These are phyloP conservation scores for Eidolon dupreanum DNA, from an alignment of 2,797 vertebrate genomes.

Conservation along the genomic window DNA sequence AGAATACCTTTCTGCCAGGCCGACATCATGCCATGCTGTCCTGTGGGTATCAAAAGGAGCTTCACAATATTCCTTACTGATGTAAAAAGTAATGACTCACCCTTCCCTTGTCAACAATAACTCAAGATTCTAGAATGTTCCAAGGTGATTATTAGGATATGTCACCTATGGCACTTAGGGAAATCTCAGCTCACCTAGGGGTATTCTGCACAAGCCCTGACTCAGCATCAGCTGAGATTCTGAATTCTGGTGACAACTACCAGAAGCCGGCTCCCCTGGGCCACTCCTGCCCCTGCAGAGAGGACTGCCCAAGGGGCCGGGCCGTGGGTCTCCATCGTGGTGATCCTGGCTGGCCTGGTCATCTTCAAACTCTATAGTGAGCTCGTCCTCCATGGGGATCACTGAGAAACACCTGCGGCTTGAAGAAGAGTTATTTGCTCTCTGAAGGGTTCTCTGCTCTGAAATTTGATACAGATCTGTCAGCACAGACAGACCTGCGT, in stretches of 20 bases:
- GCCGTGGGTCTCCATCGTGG: rapidly evolving
- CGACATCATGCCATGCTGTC: not conserved
- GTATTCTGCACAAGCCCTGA: not conserved
- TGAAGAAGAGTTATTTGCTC: not conserved
- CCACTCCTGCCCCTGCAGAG: rapidly evolving
- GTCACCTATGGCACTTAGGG: not conserved
- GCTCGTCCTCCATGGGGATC: not conserved
- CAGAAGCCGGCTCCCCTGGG: not conserved
- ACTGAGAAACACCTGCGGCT: not conserved
- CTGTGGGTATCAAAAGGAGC: not conserved
- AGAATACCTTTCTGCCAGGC: not conserved
- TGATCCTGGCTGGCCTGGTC: not conserved
- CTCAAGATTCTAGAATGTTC: not conserved
- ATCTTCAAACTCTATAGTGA: not conserved
- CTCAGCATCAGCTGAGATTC: not conserved
- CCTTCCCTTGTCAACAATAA: not conserved
- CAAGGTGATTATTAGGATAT: not conserved
- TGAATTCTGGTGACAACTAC: not conserved
- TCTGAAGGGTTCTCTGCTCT: not conserved
- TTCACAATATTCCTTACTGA: not conserved
- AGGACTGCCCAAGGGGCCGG: rapidly evolving
- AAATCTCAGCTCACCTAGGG: not conserved
- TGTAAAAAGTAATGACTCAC: not conserved
- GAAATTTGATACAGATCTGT: not conserved
- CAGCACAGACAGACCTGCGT: not conserved